Conservation (phyloP, 1,140 invertebrate genomes). For the Helicoverpa armigera region DNA sequence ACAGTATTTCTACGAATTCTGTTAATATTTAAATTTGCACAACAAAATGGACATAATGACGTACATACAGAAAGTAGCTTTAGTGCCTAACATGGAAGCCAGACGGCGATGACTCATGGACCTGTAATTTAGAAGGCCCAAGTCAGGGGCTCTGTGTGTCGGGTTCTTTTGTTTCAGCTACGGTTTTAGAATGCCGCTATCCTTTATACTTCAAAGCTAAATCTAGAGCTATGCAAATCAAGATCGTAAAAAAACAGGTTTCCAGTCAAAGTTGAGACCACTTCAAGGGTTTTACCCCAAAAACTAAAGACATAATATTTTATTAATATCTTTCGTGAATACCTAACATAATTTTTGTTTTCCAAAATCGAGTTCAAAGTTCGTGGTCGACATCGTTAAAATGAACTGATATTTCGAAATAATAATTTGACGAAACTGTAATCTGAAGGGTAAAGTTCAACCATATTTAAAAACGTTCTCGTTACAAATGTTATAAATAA, state of each 20-base stretch:
- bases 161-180: conserved; percentile 15
- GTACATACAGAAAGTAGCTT: conserved; percentile 41
- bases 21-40: conserved; percentile 44
- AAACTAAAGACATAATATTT: not conserved
- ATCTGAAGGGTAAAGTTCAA: conserved; percentile 32
- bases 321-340: not conserved
- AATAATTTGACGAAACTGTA: conserved; percentile 23
- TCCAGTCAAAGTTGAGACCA: not conserved
- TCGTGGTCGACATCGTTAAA: not conserved
- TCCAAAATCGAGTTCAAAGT: conserved; percentile 14
- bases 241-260: not conserved
- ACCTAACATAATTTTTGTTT: not conserved
- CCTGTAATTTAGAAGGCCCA: conserved; percentile 43
- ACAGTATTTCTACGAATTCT: conserved; percentile 41
- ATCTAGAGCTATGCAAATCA: conserved; percentile 5
- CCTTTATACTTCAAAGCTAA: not conserved
- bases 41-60: conserved; percentile 49
- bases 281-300: not conserved
- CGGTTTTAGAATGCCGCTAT: conserved; percentile 10
- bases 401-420: conserved; percentile 26
- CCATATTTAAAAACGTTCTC: not conserved
- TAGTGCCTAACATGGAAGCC: conserved; percentile 35
- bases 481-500: conserved; percentile 6
- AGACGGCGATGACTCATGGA: conserved; percentile 38
- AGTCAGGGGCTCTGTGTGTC: conserved; percentile 25